Evolutionary conservation across 2,113 vertebrate species (phyloP).

Genomic region (Tricholaema leucomelas): DNA sequence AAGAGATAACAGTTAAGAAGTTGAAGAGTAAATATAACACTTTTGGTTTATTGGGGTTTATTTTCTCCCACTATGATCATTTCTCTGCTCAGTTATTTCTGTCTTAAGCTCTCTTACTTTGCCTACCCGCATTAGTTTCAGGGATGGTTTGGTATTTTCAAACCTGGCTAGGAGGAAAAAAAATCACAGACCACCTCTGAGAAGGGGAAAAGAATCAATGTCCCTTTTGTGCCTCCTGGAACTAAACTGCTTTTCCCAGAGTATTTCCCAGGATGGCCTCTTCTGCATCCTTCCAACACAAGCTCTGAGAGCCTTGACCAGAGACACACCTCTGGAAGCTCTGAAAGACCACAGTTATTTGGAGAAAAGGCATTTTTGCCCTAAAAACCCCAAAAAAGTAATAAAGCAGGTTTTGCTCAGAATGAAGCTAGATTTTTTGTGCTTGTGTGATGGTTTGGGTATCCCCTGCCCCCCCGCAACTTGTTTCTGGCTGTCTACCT

Average conservation of each 20-base stretch:
- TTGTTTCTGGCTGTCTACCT: slow-evolving; percentile 51
- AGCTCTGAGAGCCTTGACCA: not conserved
- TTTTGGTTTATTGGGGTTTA: not conserved
- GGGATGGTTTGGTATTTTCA: not conserved
- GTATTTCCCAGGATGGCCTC: not conserved
- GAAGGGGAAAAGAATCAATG: not conserved
- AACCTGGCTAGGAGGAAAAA: not conserved
- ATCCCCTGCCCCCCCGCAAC: too few species aligned
- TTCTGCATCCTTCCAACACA: not conserved
- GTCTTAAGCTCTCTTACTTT: not conserved
- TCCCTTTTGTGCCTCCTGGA: not conserved
- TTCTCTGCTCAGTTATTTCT: not conserved
- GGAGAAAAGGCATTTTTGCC: not conserved
- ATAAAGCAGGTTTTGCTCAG: not conserved
- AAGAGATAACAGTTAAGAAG: not conserved
- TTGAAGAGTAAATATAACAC: not conserved
- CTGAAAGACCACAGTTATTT: not conserved
- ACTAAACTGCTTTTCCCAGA: not conserved
- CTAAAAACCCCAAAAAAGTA: not conserved
- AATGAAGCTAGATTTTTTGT: slow-evolving; percentile 17
- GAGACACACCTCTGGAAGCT: not conserved
- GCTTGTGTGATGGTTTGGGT: too few species aligned
- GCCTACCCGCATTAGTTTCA: not conserved
- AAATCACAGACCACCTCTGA: not conserved
- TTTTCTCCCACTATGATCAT: not conserved